Evolutionary conservation across 2,113 vertebrate genomes (phyloP), one percentile per base, ranked within the genome.

Genomic region (Halcyon senegalensis): DNA sequence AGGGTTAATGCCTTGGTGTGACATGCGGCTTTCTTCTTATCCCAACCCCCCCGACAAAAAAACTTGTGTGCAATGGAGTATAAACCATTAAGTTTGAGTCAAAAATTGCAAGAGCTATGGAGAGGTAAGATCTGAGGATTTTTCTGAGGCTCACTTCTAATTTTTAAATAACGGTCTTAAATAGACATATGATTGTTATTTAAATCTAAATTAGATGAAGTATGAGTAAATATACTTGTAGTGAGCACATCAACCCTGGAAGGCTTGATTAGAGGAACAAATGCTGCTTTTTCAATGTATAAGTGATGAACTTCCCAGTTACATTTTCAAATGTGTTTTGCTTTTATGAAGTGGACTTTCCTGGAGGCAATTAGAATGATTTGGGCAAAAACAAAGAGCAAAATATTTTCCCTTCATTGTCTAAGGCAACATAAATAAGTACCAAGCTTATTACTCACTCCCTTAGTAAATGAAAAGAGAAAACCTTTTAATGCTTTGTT

Each of bases 381-480:
- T 51, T 82, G 87, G 93, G 70, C 87, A 96, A 93, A 97, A 94
- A 89, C 93, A 95, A 94, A 91, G 91, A 94, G 84, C 11, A 16
- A 94, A 96, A 89, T 93, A 95, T 91, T 97, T 97, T 96, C 93
- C 91, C 70, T 75, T 96, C 91, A 91, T 95, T 96, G 91, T 96
- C 74, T 82, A 76, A 84, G 66, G 69, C 84, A 76, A 75, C 79
- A 84, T 94, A 94, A 96, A 87, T 79, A 91, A 97, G 77, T 76
- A 87, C 39, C 0, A 0, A 86, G 55, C 68, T 93, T 95, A 76
- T 96, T 96, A 94, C 74, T 96, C 93, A 85, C 41, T 94, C 58
- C 63, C 12, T 77, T 59, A 68, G 33, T 63, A 93, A 92, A 94
- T 9, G 48, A 89, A 77, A 78, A 82, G 68, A 66, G 76, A 95